Evolutionary conservation across 2,888 invertebrate genomes (phyloP), one percentile per base, ranked within the genome.

Genomic region (Molanna angustata): DNA sequence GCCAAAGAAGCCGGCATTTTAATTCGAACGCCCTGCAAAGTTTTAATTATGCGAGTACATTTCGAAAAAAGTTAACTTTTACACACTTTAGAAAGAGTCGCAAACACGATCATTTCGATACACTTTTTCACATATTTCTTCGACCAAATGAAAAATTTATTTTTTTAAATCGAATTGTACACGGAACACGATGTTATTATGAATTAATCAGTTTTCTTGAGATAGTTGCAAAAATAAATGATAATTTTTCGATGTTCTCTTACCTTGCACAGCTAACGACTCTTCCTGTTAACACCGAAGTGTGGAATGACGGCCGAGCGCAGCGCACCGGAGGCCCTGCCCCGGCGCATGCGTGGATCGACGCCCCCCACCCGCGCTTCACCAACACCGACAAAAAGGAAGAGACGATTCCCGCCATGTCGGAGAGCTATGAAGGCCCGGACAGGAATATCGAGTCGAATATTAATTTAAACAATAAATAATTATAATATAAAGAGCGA

Each of bases 221-320:
- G n/a, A n/a, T n/a, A n/a, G n/a, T n/a, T n/a, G n/a, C 17, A 16
- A 17, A 39, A 14, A 16, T 39, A 16, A 3, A 16, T 39, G 39
- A 39, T 4, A 16, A 16, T n/a, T 39, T 39, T 14, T 11, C 9
- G 7, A 39, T 69, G 72, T 71, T 73, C 69, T 73, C 76, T 76
- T 76, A 76, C 76, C 76, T 76, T 73, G 68, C 71, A 73, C 68
- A 71, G 69, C 74, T 74, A 69, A 73, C 76, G 74, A 76, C 76
- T 75, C 75, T 75, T 69, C 72, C 69, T 74, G 73, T 72, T 39
- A 73, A 75, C 76, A 76, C 75, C 76, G 72, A 74, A 74, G 75
- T 74, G 76, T 71, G 75, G 76, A 77, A 76, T 77, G 76, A 69
- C 70, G 68, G 66, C 67, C 66, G 70, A 67, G 71, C 72, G 71